Conservation (phyloP, 2,113 vertebrate species). For the Hydropotes inermis region DNA sequence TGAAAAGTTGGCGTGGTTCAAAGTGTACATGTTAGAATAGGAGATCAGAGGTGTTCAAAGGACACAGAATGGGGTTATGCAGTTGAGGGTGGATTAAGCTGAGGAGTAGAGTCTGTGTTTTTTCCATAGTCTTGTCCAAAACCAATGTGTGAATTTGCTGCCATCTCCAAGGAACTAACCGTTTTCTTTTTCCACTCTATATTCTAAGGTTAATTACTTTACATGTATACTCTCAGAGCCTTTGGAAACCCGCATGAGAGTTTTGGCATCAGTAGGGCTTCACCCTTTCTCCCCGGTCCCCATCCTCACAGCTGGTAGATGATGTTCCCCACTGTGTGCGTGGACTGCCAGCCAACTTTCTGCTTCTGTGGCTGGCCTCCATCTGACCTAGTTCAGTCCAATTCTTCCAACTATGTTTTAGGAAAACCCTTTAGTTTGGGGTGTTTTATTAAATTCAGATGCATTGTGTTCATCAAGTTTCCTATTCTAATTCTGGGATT, state of each 20-base stretch:
- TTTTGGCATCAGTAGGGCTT: neutral
- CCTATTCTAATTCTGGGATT: conserved; percentile 15
- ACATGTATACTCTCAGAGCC: neutral
- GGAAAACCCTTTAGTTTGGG: conserved; percentile 7
- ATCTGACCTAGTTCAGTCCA: conserved; percentile 23
- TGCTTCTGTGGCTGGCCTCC: neutral
- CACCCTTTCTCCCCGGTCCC: neutral
- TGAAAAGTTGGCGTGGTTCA: neutral
- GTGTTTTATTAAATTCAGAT: conserved; percentile 56
- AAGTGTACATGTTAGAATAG: neutral
- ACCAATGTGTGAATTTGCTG: neutral
- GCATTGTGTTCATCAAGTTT: conserved; percentile 17
- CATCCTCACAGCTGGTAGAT: neutral
- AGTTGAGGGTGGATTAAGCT: neutral
- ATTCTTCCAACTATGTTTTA: conserved; percentile 44
- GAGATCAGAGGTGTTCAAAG: neutral
- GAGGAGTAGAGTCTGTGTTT: neutral
- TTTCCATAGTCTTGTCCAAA: neutral
- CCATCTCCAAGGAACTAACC: neutral
- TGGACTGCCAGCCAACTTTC: neutral
- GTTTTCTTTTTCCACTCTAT: neutral
- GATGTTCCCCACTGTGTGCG: neutral
- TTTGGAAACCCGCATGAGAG: neutral
- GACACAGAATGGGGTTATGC: neutral
- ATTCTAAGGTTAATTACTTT: neutral